These are phyloP conservation scores for Pangasius mekongensis DNA, from an alignment of 2,797 vertebrate genomes.

Conservation along the genomic window DNA sequence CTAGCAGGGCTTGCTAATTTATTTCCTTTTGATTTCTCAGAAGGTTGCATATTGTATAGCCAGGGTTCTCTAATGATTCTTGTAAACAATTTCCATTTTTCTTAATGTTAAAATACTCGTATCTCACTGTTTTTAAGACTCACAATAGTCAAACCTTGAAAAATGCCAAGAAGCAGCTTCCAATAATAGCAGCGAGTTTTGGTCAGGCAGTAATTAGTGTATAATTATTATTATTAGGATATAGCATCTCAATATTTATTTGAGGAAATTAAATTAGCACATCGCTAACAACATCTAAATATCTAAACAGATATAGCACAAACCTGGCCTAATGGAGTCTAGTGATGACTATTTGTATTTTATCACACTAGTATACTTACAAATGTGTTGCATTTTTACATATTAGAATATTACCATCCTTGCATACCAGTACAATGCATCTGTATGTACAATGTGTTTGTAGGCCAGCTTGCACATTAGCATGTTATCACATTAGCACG, in stretches of 20 bases:
- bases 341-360: neutral
- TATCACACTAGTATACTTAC: neutral
- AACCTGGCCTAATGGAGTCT: neutral
- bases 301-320: neutral
- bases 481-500: neutral
- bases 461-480: neutral
- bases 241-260: neutral
- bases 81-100: neutral
- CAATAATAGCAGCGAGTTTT: neutral
- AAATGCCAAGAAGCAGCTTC: neutral
- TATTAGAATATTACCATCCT: neutral
- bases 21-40: neutral
- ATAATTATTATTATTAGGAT: neutral
- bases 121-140: neutral
- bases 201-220: neutral
- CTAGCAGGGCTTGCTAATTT: neutral
- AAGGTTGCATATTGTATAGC: neutral
- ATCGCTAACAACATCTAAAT: neutral
- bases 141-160: neutral
- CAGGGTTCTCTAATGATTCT: neutral
- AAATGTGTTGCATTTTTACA: neutral
- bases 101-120: neutral
- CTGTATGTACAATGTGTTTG: neutral
- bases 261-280: neutral
- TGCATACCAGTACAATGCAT: neutral